phyloP scores from a whole-genome alignment of 1,140 invertebrate species.

The Harlomillsia oculata region DNA sequence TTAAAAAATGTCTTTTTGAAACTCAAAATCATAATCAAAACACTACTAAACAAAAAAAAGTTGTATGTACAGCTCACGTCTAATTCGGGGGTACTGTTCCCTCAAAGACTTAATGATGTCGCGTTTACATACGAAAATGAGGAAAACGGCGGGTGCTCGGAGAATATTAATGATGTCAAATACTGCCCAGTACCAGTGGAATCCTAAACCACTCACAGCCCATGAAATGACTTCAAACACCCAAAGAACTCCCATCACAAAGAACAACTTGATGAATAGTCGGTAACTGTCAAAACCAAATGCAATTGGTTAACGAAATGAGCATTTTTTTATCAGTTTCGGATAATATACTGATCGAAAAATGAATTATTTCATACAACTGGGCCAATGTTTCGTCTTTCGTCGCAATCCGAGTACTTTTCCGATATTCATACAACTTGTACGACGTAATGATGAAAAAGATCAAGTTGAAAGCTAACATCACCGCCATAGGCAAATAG shows the following conservation, averaged over 20 bases:
- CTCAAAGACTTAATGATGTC: background rate
- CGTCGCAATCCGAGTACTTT: slow-evolving; percentile 12
- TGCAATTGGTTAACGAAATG: background rate
- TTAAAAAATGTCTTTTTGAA: no score
- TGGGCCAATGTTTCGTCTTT: slow-evolving; percentile 2
- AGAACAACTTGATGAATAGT: slow-evolving; percentile 21
- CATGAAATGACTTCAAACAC: slow-evolving; percentile 24
- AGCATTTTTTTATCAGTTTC: background rate
- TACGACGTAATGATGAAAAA: slow-evolving; percentile 36
- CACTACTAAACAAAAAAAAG: no score
- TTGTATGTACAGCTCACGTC: no score
- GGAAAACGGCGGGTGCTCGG: slow-evolving; percentile 26
- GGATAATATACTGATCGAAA: background rate
- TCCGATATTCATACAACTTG: slow-evolving; percentile 6
- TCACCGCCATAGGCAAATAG: slow-evolving; percentile 36
- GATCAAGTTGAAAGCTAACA: slow-evolving; percentile 38
- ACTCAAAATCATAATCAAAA: no score
- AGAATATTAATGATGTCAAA: slow-evolving; percentile 27
- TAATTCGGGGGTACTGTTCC: background rate
- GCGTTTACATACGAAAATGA: slow-evolving; percentile 29
- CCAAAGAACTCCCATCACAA: slow-evolving; percentile 28
- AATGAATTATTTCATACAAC: background rate
- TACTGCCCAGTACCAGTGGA: slow-evolving; percentile 25
- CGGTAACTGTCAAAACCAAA: slow-evolving; percentile 2
- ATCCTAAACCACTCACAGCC: background rate